phyloP scores from a whole-genome alignment of 2,797 vertebrate species.

The Melanotaenia boesemani region DNA sequence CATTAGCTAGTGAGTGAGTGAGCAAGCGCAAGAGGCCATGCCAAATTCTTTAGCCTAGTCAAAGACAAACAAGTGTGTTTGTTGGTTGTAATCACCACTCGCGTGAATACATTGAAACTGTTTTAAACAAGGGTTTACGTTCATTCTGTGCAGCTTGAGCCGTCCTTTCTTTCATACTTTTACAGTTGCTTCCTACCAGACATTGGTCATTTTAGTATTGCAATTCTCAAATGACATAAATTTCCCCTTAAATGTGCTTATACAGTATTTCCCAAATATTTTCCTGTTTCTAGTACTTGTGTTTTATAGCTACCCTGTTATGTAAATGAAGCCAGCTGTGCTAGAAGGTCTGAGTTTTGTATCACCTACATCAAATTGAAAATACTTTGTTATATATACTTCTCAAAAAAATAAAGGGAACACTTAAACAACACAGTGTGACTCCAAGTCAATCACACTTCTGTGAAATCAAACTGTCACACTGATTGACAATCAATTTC shows the following conservation, averaged over 20 bases:
- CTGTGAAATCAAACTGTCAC: too few species aligned
- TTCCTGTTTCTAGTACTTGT: neutral
- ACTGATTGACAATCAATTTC: too few species aligned
- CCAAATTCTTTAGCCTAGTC: constrained; percentile 62
- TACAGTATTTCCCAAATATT: neutral
- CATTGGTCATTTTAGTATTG: neutral
- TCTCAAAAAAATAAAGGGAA: too few species aligned
- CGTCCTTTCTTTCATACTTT: neutral
- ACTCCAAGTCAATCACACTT: too few species aligned
- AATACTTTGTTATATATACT: neutral
- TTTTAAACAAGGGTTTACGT: constrained; percentile 52
- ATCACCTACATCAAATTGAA: neutral
- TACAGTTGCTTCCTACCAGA: neutral
- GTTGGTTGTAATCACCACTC: constrained; percentile 62
- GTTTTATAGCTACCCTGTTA: neutral
- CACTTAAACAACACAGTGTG: too few species aligned
- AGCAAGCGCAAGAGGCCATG: constrained; percentile 51
- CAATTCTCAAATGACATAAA: neutral
- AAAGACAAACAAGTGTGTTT: constrained; percentile 72
- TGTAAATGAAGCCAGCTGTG: neutral
- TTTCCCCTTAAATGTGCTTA: neutral
- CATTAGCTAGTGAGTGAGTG: constrained; percentile 43
- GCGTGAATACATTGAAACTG: constrained; percentile 55
- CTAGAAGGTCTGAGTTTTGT: neutral
- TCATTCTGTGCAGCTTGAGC: constrained; percentile 2